These are phyloP conservation scores for Neoascia interrupta DNA, from an alignment of 2,888 invertebrate genomes.

Conservation along the genomic window DNA sequence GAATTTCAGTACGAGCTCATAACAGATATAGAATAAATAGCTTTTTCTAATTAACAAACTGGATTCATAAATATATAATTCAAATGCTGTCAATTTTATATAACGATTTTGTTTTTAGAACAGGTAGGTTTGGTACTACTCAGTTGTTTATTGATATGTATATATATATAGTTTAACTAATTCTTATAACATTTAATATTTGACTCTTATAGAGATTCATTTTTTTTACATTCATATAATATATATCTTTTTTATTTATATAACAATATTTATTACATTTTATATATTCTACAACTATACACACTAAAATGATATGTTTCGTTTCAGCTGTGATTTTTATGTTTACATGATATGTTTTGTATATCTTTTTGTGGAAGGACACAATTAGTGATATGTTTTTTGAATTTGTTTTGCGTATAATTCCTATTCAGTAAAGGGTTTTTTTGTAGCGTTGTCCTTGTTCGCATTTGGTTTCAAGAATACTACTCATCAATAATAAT, in stretches of 20 bases:
- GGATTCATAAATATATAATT: constrained; percentile 28
- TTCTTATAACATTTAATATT: constrained; percentile 44
- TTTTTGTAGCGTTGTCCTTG: constrained; percentile 32
- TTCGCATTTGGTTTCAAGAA: too few species aligned
- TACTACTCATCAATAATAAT: too few species aligned
- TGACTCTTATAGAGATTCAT: constrained; percentile 46
- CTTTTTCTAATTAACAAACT: constrained; percentile 33
- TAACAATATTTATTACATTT: constrained; percentile 67
- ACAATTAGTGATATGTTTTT: constrained; percentile 68
- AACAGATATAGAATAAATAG: constrained; percentile 34
- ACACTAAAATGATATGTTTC: constrained; percentile 76
- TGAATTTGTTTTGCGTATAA: not conserved
- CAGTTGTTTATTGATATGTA: constrained; percentile 28
- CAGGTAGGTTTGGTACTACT: constrained; percentile 46
- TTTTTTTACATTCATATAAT: constrained; percentile 65
- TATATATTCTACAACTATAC: constrained; percentile 70
- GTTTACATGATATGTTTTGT: constrained; percentile 49
- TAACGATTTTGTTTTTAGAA: constrained; percentile 19
- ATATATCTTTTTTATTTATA: constrained; percentile 63
- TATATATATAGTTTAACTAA: constrained; percentile 45
- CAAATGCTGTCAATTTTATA: not conserved
- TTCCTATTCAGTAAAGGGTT: not conserved
- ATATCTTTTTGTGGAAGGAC: constrained; percentile 60
- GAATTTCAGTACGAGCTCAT: constrained; percentile 27
- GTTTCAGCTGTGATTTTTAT: constrained; percentile 56